A percentile compares a stretch with the other conserved stretches of the same genome.
Conservation (phyloP, 2,888 invertebrate species). For the Euzophera pinguis region DNA sequence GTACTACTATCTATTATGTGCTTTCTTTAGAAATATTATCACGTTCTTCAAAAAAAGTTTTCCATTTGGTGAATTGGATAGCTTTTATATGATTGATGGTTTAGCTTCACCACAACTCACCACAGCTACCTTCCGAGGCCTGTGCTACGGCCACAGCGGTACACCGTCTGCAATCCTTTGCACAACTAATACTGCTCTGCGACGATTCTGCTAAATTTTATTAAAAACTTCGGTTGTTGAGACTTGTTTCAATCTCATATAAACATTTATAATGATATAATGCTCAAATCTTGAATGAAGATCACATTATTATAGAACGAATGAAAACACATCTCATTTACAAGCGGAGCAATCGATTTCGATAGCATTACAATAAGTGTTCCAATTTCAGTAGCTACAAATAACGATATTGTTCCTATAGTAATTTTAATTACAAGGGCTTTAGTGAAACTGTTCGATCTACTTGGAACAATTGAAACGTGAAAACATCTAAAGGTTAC, state of each 20-base stretch:
- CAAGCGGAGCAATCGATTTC: not conserved
- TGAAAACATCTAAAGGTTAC: conserved; percentile 34
- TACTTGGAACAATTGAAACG: conserved; percentile 16
- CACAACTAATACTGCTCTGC: conserved; percentile 39
- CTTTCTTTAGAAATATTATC: too few relatives aligned
- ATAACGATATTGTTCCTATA: not conserved
- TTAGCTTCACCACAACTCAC: conserved; percentile 49
- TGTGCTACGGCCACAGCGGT: conserved; percentile 57
- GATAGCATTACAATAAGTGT: not conserved
- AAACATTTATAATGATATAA: not conserved
- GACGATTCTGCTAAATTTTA: conserved; percentile 48
- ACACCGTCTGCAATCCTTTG: conserved; percentile 62
- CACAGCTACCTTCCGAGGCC: conserved; percentile 53
- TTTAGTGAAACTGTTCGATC: conserved; percentile 10
- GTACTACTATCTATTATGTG: too few relatives aligned
- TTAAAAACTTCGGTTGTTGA: conserved; percentile 3
- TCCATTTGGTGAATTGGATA: not conserved
- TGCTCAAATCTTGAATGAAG: conserved; percentile 18
- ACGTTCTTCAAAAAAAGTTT: not conserved
- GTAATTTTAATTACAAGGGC: conserved; percentile 14
- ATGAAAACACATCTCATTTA: not conserved
- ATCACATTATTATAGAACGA: conserved; percentile 17
- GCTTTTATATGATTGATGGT: not conserved
- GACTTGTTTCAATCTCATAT: not conserved
- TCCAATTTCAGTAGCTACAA: not conserved